These are phyloP conservation scores for Saguinus imperator DNA, from an alignment of 2,113 vertebrate genomes.

Conservation along the genomic window DNA sequence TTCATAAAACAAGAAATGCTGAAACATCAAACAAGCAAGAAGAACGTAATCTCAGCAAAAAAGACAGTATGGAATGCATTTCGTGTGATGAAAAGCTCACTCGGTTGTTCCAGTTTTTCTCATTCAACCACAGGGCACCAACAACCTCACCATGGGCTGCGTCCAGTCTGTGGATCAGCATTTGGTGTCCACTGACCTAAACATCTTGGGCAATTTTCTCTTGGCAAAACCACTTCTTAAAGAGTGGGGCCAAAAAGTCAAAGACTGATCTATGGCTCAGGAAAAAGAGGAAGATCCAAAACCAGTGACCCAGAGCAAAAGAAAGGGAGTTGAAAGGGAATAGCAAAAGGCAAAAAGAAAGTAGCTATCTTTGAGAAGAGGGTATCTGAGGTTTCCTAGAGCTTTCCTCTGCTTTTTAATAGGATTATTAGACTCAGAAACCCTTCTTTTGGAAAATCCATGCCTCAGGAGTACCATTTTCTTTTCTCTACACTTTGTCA, in stretches of 20 bases:
- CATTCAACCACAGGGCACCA: background rate
- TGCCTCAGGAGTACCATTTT: background rate
- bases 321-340: background rate
- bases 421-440: conserved; percentile 39
- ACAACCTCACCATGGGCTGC: background rate
- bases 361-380: background rate
- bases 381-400: background rate
- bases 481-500: conserved; percentile 37
- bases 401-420: background rate
- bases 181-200: conserved; percentile 27
- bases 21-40: background rate
- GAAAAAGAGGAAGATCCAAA: background rate
- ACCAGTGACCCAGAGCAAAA: conserved; percentile 37
- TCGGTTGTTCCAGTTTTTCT: background rate
- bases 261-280: conserved; percentile 2
- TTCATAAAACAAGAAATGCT: background rate
- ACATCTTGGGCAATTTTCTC: conserved; percentile 31
- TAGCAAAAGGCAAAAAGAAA: background rate
- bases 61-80: background rate
- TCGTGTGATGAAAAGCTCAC: background rate
- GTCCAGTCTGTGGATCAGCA: background rate
- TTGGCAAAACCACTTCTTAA: conserved; percentile 16
- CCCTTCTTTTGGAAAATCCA: conserved; percentile 11
- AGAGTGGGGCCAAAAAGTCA: background rate
- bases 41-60: background rate